phyloP scores from a whole-genome alignment of 1,140 invertebrate species.

The Orchestia grillus region DNA sequence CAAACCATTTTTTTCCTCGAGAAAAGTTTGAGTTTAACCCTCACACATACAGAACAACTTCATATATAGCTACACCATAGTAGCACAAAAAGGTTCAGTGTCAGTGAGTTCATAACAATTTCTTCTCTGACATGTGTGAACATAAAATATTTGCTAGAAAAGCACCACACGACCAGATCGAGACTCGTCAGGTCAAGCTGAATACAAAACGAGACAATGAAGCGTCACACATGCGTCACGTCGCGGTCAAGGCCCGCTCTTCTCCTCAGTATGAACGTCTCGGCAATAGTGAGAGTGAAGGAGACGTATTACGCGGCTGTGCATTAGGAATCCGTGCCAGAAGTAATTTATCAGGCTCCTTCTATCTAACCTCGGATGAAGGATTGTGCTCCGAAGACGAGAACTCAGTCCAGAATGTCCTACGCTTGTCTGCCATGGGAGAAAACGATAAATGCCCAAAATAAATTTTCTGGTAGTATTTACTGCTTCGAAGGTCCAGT shows the following conservation, averaged over 20 bases:
- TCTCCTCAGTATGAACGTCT: neutral
- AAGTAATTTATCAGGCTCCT: constrained; percentile 23
- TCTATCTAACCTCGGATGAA: neutral
- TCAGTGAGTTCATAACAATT: neutral
- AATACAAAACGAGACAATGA: neutral
- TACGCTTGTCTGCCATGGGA: neutral
- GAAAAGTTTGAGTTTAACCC: neutral
- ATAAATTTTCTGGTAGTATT: neutral
- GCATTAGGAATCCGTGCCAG: neutral
- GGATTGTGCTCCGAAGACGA: neutral
- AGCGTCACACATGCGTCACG: neutral
- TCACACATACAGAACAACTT: neutral
- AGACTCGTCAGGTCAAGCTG: neutral
- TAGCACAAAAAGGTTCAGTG: neutral
- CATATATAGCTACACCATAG: neutral
- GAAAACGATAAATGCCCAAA: neutral
- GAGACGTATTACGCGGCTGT: neutral
- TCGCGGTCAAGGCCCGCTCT: neutral
- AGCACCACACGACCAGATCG: neutral
- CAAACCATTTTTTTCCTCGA: neutral
- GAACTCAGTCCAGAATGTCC: neutral
- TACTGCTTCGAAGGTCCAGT: no score
- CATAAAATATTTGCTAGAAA: neutral
- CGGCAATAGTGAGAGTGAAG: neutral
- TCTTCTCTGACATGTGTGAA: neutral